Base-by-base conservation (phyloP, 2,113 vertebrate species). In the Zosterops lateralis region DNA sequence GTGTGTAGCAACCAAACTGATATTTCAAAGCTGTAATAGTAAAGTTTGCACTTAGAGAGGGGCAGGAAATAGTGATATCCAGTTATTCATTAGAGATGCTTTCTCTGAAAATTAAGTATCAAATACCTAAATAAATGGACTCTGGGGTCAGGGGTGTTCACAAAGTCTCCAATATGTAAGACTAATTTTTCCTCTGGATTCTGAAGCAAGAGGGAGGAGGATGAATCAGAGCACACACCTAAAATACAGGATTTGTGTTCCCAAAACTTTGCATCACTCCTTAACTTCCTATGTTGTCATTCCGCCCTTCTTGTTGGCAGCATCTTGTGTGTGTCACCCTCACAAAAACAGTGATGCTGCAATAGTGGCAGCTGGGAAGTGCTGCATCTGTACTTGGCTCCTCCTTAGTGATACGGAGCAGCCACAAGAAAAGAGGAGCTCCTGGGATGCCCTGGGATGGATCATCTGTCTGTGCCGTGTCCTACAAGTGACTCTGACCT, bases 351-450 rank as follows among this genome's bases (percentile, higher is more conserved):
- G 48, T 0, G 0, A 10, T 28, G 45, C 42, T 92, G 64, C 3
- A 12, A 5, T 61, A 18, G 17, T 12, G 8, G 42, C 54, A 34
- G 12, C 24, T 51, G 31, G 7, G 28, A 36, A 20, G 45, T 0
- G 2, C 44, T 70, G 56, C 47, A 44, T 62, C 54, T 47, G 45
- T 29, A 38, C 65, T 67, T 62, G 78, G 38, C 32, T 87, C 3
- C 0, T 0, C 47, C 9, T 54, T 34, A 19, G 47, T 62, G 77
- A 40, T 14, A 5, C 3, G 44, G 66, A 91, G 44, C 45, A 91
- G 50, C 36, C n/a, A 26, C 0, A 0, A 53, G 36, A 21, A n/a
- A 70, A 45, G 42, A 8, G 2, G 34, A 36, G 40, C 2, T 3
- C 38, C 26, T 53, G 56, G 50, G 40, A 47, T 36, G 42, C 31